A percentile compares a stretch with the other conserved stretches of the same genome.
These are phyloP conservation scores for Bactericera cockerelli DNA, from an alignment of 1,140 invertebrate genomes.

Conservation along the genomic window DNA sequence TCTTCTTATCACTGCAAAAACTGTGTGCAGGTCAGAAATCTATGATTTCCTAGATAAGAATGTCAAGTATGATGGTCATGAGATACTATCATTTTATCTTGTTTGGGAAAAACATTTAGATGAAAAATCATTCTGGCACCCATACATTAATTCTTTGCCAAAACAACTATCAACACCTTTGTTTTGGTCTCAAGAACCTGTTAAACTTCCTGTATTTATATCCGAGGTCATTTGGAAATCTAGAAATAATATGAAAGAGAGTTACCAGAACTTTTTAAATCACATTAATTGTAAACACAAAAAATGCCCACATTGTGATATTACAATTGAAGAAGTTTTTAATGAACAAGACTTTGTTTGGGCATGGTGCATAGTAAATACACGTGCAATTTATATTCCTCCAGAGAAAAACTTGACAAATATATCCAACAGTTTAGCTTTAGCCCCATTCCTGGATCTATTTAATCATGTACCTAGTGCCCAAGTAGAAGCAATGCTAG, in stretches of 20 bases:
- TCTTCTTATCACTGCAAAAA: slow-evolving; percentile 29
- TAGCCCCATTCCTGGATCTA: slow-evolving; percentile 44
- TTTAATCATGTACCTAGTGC: slow-evolving; percentile 36
- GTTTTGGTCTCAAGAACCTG: slow-evolving; percentile 17
- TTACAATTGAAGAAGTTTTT: slow-evolving; percentile 17
- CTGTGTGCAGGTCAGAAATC: slow-evolving; percentile 18
- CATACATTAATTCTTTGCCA: slow-evolving; percentile 32
- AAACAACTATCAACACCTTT: slow-evolving; percentile 26
- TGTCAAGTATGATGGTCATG: slow-evolving; percentile 17
- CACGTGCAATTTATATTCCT: slow-evolving; percentile 33
- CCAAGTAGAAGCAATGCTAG: slow-evolving; percentile 18
- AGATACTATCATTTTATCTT: slow-evolving; percentile 30
- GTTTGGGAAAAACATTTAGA: slow-evolving; percentile 24
- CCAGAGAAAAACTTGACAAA: slow-evolving; percentile 16
- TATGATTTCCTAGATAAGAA: slow-evolving; percentile 15
- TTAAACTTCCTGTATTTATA: slow-evolving; percentile 12
- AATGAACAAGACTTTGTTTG: slow-evolving; percentile 21
- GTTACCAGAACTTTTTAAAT: slow-evolving; percentile 13
- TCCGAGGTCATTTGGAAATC: slow-evolving; percentile 11
- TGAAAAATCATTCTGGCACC: slow-evolving; percentile 20
- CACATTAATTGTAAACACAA: not conserved
- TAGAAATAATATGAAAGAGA: slow-evolving; percentile 15
- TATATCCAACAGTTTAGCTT: slow-evolving; percentile 30
- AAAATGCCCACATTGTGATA: slow-evolving; percentile 20
- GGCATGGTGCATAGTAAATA: slow-evolving; percentile 43